Percentiles rank a stretch among this genome's conserved stretches.
These are phyloP conservation scores for Entomyzon cyanotis DNA, from an alignment of 2,113 vertebrate genomes.

Conservation along the genomic window DNA sequence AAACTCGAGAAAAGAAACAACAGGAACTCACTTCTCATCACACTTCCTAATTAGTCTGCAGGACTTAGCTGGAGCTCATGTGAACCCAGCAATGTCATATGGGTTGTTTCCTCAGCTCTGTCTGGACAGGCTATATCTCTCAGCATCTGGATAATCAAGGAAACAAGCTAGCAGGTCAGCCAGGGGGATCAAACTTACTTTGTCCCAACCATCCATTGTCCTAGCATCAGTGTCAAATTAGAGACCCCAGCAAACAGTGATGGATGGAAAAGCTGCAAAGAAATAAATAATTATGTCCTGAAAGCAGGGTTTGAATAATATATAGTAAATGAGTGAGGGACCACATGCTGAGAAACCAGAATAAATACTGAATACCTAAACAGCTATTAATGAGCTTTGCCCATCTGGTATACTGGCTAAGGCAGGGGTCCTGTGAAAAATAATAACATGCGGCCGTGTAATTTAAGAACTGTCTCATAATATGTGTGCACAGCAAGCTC, in stretches of 20 bases:
- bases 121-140: background rate
- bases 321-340: constrained; percentile 16
- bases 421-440: constrained; percentile 32
- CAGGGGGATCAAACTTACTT: background rate
- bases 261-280: constrained; percentile 12
- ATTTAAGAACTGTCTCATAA: constrained; percentile 39
- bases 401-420: constrained; percentile 42
- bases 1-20: background rate
- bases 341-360: constrained; percentile 42
- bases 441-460: background rate
- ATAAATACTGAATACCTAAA: constrained; percentile 60
- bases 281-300: constrained; percentile 49
- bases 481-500: background rate
- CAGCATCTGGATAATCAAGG: constrained; percentile 17
- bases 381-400: constrained; percentile 51
- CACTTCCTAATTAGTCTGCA: background rate
- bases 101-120: background rate
- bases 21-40: background rate
- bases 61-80: background rate
- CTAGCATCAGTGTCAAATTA: constrained; percentile 27
- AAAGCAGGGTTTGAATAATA: constrained; percentile 30
- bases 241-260: constrained; percentile 18
- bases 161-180: background rate
- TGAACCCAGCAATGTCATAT: background rate
- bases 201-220: background rate